Percentiles rank a stretch among this genome's conserved stretches.
These are phyloP conservation scores for Araneus ventricosus DNA, from an alignment of 1,140 invertebrate species.

Conservation along the genomic window DNA sequence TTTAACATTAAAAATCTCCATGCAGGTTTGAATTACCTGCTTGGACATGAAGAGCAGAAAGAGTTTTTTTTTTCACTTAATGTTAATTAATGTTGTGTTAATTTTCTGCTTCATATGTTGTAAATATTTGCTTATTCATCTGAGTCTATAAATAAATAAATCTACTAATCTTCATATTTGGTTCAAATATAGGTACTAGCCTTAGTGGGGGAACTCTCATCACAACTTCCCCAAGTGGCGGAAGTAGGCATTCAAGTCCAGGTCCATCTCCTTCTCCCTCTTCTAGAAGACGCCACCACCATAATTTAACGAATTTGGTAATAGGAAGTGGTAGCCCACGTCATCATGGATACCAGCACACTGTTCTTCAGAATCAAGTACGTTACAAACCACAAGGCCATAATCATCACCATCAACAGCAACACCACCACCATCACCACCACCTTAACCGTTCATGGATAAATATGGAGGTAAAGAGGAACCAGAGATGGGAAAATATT, in stretches of 20 bases:
- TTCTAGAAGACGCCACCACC: conserved; percentile 77
- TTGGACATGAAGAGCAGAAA: no score
- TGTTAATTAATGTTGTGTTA: no score
- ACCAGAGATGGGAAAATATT: conserved; percentile 58
- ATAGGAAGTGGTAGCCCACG: conserved; percentile 77
- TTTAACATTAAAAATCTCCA: no score
- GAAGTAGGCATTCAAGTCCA: conserved; percentile 77
- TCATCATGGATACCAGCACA: conserved; percentile 76
- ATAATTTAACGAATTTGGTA: conserved; percentile 76
- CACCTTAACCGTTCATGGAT: conserved; percentile 76
- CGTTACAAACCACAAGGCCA: conserved; percentile 62
- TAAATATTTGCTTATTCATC: no score
- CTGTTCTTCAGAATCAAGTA: conserved; percentile 77
- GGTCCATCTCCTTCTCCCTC: conserved; percentile 78
- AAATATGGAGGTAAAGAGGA: conserved; percentile 76
- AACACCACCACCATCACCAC: conserved; percentile 38
- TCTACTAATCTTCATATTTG: neutral
- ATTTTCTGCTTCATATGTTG: no score
- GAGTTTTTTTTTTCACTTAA: no score
- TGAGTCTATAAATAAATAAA: no score
- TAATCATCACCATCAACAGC: conserved; percentile 73
- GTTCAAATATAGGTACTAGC: conserved; percentile 48
- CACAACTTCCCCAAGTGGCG: conserved; percentile 76
- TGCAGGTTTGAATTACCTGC: no score
- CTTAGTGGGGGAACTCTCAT: conserved; percentile 69